Base-by-base conservation (phyloP, 53 echinoderm and acorn worm genomes). In the Crossaster papposus region DNA sequence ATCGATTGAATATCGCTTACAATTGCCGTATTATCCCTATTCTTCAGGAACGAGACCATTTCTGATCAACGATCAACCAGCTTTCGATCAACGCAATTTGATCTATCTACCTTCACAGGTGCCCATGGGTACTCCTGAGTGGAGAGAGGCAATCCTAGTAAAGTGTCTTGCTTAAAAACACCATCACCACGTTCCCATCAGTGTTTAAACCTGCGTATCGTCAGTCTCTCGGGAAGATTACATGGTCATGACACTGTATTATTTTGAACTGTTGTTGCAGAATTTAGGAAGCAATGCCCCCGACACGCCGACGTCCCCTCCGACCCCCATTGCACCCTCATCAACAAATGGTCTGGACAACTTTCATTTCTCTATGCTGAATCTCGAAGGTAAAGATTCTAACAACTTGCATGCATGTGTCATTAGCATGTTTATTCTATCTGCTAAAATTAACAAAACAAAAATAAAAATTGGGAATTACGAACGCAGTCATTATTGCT, bases 351-450 rank as follows among this genome's bases (percentile, higher is more conserved):
- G 91, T 30, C 88, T 95, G 74, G 95, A 95, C 77, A 93, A 92
- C 64, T 95, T 95, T 90, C 91, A 92, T 51, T 95, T 95, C 77
- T 93, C 95, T 32, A 81, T 91, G 71, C 79, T 83, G 38, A 92
- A 91, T 24, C 82, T 95, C 14, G 90, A 95, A 93, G 91, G 95
- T 95, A 91, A 91, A 58, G 5, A 79, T 32, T 32, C 14, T 29
- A 14, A 54, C 15, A 3, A 20, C 26, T 58, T 2, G 17, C 15
- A 3, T 58, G 58, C 58, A 58, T 58, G 58, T 20, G 12, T 70
- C 26, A 38, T 81, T 10, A 20, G 70, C 83, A 83, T 83, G 18
- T 36, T 70, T 28, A 83, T 44, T 28, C 58, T 14, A 58, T 20
- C 58, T 1, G 15, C 58, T 58, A 38, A 38, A 38, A 38, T 38